phyloP scores from a whole-genome alignment of 2,113 vertebrate genomes.

The Bucco capensis region DNA sequence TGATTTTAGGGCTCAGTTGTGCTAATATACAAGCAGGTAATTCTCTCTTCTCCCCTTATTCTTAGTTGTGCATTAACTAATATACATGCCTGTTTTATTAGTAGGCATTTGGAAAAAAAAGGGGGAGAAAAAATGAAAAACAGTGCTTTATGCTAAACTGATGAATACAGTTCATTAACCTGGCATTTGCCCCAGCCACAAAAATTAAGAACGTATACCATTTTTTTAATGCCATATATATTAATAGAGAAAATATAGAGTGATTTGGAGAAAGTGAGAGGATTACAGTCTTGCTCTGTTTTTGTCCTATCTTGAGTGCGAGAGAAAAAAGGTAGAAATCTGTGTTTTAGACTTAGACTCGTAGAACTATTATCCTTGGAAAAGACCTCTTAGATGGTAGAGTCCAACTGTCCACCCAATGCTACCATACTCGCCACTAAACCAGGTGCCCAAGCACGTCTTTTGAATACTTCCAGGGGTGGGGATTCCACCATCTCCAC shows the following conservation, averaged over 20 bases:
- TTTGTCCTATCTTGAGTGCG: neutral
- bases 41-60: neutral
- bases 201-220: neutral
- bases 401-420: no score
- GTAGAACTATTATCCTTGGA: no score
- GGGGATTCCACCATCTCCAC: no score
- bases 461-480: no score
- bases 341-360: neutral
- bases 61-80: neutral
- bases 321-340: neutral
- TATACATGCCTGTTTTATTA: neutral
- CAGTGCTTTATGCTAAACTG: no score
- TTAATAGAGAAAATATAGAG: neutral
- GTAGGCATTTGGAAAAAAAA: neutral
- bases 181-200: neutral
- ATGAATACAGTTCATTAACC: neutral
- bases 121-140: neutral
- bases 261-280: neutral
- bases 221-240: neutral
- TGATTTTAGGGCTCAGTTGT: slow-evolving; percentile 93
- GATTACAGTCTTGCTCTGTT: neutral
- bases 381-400: no score
- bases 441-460: no score
- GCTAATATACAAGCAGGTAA: slow-evolving; percentile 85
- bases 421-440: no score